These are phyloP conservation scores for Cataglyphis hispanica DNA, from an alignment of 1,140 invertebrate genomes.

Conservation along the genomic window DNA sequence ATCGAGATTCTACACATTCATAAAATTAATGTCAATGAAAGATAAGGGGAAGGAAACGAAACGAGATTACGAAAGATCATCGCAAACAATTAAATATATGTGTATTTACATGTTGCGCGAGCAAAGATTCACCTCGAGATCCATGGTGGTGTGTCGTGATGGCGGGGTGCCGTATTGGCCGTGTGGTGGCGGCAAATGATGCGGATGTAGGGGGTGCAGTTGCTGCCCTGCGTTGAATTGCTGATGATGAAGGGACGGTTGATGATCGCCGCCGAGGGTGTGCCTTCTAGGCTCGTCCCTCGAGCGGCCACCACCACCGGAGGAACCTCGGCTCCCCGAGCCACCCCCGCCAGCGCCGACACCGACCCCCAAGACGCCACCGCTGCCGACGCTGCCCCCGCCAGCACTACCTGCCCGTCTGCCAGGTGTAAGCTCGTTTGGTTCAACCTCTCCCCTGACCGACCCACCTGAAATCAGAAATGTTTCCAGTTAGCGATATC, in stretches of 20 bases:
- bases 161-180: constrained; percentile 86
- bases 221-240: constrained; percentile 87
- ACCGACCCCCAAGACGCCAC: constrained; percentile 73
- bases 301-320: constrained; percentile 86
- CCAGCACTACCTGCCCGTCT: constrained; percentile 77
- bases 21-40: too few species aligned
- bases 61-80: constrained; percentile 1
- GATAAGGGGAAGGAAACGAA: background rate
- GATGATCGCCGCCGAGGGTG: constrained; percentile 90
- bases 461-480: constrained; percentile 80
- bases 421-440: constrained; percentile 82
- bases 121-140: constrained; percentile 89
- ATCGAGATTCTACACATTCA: background rate
- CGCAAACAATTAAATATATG: constrained; percentile 62
- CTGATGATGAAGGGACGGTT: constrained; percentile 86
- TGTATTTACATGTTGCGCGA: constrained; percentile 75
- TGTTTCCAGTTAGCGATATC: constrained; percentile 15
- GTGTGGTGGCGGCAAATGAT: constrained; percentile 86
- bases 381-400: constrained; percentile 79
- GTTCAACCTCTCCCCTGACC: constrained; percentile 82
- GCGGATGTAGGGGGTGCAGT: constrained; percentile 87
- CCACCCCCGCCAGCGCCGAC: constrained; percentile 71
- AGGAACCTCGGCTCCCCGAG: constrained; percentile 84
- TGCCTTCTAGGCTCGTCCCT: constrained; percentile 90
- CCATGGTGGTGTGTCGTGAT: constrained; percentile 88